Evolutionary conservation across 2,797 vertebrate genomes (phyloP).

Genomic region (Darevskia nairensis): DNA sequence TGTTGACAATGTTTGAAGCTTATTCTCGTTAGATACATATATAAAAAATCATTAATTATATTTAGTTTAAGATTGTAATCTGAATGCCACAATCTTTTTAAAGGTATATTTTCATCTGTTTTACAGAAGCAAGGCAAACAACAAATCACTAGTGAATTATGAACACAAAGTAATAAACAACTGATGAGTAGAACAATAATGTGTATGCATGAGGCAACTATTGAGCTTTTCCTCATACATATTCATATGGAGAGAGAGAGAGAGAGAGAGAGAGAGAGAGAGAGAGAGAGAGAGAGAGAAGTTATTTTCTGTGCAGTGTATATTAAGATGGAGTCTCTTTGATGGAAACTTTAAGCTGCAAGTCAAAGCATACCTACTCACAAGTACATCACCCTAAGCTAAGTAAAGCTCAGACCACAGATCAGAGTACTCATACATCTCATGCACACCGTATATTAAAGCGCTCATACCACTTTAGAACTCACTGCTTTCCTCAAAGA

Average conservation of each 20-base stretch:
- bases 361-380: not conserved
- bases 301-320: not conserved
- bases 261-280: too few species aligned
- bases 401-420: too few species aligned
- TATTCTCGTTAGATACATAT: not conserved
- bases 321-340: not conserved
- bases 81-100: not conserved
- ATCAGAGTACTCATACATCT: too few species aligned
- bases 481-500: too few species aligned
- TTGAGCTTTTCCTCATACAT: not conserved
- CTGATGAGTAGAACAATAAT: not conserved
- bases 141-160: fast-evolving
- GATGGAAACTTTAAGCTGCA: not conserved
- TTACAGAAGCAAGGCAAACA: not conserved
- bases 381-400: not conserved
- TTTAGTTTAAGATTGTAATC: not conserved
- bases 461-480: not conserved
- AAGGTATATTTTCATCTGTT: fast-evolving
- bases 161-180: not conserved
- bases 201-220: not conserved
- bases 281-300: too few species aligned
- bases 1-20: not conserved
- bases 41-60: not conserved
- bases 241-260: too few species aligned
- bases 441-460: too few species aligned